These are phyloP conservation scores for Pseudorectes ferrugineus DNA, from an alignment of 2,113 vertebrate species.

Conservation along the genomic window DNA sequence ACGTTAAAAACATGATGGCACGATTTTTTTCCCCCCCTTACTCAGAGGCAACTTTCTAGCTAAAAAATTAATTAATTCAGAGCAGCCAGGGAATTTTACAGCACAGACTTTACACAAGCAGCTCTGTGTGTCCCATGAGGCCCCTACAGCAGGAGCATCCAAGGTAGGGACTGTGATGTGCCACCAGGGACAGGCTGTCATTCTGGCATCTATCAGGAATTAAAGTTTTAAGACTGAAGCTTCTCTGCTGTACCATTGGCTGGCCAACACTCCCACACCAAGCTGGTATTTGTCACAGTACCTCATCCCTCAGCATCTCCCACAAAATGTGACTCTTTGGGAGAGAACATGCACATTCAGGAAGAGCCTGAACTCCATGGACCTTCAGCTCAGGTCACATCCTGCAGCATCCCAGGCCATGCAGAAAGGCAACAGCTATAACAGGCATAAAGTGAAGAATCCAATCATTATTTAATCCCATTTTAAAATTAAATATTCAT, in stretches of 20 bases:
- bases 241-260: neutral
- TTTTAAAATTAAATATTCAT: neutral
- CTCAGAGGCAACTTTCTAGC: neutral
- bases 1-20: neutral
- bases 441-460: neutral
- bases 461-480: neutral
- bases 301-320: neutral
- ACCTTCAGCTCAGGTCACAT: neutral
- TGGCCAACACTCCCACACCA: neutral
- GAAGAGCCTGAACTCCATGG: neutral
- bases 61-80: neutral
- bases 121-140: neutral
- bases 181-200: neutral
- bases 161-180: neutral
- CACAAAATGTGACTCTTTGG: neutral
- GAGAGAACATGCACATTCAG: neutral
- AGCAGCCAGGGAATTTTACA: neutral
- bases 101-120: neutral
- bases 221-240: neutral
- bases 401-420: neutral
- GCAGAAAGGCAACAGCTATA: neutral
- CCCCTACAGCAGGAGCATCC: neutral
- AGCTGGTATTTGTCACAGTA: neutral
- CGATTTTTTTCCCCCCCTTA: accelerated
- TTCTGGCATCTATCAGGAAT: neutral